Evolutionary conservation across 2,888 invertebrate genomes (phyloP).

Genomic region (Thereva unica): DNA sequence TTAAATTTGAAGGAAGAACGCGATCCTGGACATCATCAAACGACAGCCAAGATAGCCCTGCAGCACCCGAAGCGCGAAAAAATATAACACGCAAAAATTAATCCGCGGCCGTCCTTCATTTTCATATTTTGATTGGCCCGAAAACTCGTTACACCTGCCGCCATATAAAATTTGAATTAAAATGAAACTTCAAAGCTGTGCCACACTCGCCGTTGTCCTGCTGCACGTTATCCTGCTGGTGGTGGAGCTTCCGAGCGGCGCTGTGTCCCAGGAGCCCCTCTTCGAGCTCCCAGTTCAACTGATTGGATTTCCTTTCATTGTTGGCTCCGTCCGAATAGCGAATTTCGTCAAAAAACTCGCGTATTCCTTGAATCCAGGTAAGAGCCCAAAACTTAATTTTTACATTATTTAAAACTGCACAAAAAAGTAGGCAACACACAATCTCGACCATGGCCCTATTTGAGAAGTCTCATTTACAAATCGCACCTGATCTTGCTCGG

Average conservation of each 20-base stretch:
- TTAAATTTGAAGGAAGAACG: too few relatives aligned
- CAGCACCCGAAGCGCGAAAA: too few relatives aligned
- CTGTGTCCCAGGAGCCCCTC: constrained; percentile 59
- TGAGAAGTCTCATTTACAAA: not conserved
- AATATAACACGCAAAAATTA: too few relatives aligned
- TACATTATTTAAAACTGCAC: not conserved
- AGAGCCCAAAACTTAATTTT: constrained; percentile 50
- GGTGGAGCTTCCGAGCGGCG: constrained; percentile 9
- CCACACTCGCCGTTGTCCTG: constrained; percentile 14
- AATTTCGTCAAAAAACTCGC: constrained; percentile 83
- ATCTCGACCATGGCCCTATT: constrained; percentile 16
- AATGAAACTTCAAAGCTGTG: constrained; percentile 31
- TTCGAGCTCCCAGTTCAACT: constrained; percentile 84
- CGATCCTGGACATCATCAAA: too few relatives aligned
- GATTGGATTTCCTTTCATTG: constrained; percentile 81
- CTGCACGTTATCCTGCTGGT: constrained; percentile 16
- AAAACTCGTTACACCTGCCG: constrained; percentile 8
- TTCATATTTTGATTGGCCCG: constrained; percentile 34
- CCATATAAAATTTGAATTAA: not conserved
- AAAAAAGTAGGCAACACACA: not conserved
- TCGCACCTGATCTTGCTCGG: not conserved
- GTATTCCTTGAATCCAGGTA: constrained; percentile 82
- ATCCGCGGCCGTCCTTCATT: constrained; percentile 10
- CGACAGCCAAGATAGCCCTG: too few relatives aligned
- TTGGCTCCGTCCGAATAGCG: constrained; percentile 74